phyloP scores from a whole-genome alignment of 2,797 vertebrate genomes.

The Phrynocephalus forsythii region DNA sequence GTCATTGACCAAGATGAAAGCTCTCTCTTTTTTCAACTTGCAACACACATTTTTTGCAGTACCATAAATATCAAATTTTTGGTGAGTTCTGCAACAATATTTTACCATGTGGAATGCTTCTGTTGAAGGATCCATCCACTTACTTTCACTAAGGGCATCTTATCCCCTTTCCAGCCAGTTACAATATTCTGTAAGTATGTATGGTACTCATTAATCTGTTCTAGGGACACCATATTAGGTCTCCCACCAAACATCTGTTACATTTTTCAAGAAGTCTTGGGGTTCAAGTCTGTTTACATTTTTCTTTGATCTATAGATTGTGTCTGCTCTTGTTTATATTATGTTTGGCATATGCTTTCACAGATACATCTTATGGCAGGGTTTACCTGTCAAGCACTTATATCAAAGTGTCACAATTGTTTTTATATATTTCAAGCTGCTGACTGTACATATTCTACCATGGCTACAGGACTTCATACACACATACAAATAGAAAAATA shows the following conservation, averaged over 20 bases:
- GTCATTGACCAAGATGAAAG: background rate
- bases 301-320: background rate
- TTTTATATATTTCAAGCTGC: background rate
- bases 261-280: background rate
- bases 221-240: background rate
- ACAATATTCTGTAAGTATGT: background rate
- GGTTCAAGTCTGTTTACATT: background rate
- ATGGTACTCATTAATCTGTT: background rate
- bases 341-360: background rate
- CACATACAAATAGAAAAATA: background rate
- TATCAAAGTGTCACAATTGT: background rate
- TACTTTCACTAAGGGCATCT: background rate
- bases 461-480: background rate
- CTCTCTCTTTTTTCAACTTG: background rate
- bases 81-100: background rate
- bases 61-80: background rate
- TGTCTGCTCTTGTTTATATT: background rate
- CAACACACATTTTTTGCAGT: background rate
- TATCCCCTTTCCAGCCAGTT: background rate
- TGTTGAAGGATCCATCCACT: background rate
- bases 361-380: background rate
- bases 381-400: background rate
- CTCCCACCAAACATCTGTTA: background rate
- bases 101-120: background rate
- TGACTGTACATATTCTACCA: background rate